These are phyloP conservation scores for Hymenochirus boettgeri DNA, from an alignment of 2,113 vertebrate species.

Conservation along the genomic window DNA sequence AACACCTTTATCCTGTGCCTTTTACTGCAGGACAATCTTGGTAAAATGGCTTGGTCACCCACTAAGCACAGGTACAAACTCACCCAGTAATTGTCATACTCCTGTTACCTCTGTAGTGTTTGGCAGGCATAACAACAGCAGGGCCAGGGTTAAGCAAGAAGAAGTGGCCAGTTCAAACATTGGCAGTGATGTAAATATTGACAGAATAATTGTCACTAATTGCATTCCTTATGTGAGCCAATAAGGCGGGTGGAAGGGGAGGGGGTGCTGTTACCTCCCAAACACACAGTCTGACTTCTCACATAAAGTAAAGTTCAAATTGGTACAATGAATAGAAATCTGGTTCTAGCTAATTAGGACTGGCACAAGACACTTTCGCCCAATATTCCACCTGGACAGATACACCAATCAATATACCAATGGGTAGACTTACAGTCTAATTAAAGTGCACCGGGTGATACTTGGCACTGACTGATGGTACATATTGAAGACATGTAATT, in stretches of 20 bases:
- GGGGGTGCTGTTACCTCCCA: background rate
- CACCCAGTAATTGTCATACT: background rate
- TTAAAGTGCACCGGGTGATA: no score
- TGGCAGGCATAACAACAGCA: background rate
- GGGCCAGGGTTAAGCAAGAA: constrained; percentile 12
- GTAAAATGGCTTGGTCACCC: no score
- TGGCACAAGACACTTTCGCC: no score
- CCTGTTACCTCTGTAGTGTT: background rate
- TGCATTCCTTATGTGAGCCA: constrained; percentile 38
- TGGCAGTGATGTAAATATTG: constrained; percentile 38
- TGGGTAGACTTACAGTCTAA: no score
- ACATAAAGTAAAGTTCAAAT: background rate
- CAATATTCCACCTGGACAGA: no score
- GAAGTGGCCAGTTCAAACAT: constrained; percentile 29
- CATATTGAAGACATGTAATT: no score
- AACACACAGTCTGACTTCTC: constrained; percentile 2
- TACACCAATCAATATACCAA: no score
- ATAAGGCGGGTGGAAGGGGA: background rate
- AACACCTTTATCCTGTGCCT: no score
- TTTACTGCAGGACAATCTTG: no score
- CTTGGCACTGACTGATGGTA: no score
- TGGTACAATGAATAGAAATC: no score
- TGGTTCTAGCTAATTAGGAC: no score
- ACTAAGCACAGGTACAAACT: background rate
- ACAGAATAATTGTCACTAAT: constrained; percentile 43